Evolutionary conservation across 2,888 invertebrate genomes (phyloP).

Genomic region (Phorcus lineatus): DNA sequence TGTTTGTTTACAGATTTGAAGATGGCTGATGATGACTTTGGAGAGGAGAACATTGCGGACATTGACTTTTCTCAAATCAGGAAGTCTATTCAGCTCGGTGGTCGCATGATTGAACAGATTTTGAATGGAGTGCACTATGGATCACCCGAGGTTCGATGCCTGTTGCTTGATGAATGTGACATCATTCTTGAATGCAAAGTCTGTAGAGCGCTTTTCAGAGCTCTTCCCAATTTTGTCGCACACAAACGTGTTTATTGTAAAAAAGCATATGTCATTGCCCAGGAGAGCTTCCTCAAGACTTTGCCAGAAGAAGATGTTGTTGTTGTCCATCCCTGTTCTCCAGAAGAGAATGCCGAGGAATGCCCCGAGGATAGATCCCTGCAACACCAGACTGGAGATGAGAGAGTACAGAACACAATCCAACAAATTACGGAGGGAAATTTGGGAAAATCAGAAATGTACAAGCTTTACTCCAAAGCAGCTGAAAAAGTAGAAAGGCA

Average conservation of each 20-base stretch:
- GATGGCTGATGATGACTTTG: not conserved
- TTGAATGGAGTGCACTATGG: constrained; percentile 85
- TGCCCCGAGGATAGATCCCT: not conserved
- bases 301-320: constrained; percentile 72
- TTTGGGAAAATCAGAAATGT: constrained; percentile 59
- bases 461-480: constrained; percentile 58
- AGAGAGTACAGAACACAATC: constrained; percentile 36
- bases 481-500: constrained; percentile 54
- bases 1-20: too few relatives aligned
- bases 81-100: constrained; percentile 58
- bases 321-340: constrained; percentile 59
- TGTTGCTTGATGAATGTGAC: constrained; percentile 89
- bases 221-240: constrained; percentile 89
- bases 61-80: constrained; percentile 66
- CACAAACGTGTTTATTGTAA: constrained; percentile 91
- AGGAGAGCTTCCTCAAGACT: constrained; percentile 73
- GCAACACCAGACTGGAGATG: not conserved
- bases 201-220: constrained; percentile 90
- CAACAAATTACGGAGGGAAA: constrained; percentile 50
- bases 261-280: constrained; percentile 46
- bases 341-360: constrained; percentile 37
- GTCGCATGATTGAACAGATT: constrained; percentile 77
- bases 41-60: constrained; percentile 31
- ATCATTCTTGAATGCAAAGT: constrained; percentile 91
- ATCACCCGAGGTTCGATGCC: constrained; percentile 82